Evolutionary conservation across 2,113 vertebrate species (phyloP), one percentile per base, ranked within the genome.

Genomic region (Daboia siamensis): DNA sequence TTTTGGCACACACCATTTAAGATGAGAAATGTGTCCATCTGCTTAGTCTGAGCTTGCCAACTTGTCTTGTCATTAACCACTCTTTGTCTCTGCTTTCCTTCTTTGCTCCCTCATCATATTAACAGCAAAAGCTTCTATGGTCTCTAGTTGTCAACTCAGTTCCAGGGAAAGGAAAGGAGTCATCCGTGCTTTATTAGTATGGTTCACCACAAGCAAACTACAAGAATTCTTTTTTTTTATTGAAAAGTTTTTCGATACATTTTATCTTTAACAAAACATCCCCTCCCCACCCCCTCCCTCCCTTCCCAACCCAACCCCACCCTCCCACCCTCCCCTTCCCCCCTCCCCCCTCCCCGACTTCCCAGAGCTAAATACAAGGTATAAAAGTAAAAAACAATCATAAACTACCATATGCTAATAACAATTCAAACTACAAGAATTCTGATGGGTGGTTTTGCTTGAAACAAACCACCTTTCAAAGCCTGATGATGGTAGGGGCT

Each of bases 81-180:
- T 69, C 54, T 80, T 52, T 44, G 26, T 59, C 84, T 17, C 51
- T 88, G 57, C 48, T 54, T 90, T 56, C 80, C 74, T 74, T 91
- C 93, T 39, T 93, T 91, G 92, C 91, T 93, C 48, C 92, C 39
- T 96, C 92, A 91, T 57, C 48, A 8, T 0, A 9, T 96, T 94
- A 94, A 92, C 69, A 0, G 91, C 57, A 85, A 8, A 48, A n/a
- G 88, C 88, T 5, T 20, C 86, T 44, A 39, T 4, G 5, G 13
- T 84, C 4, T n/a, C 57, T 61, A 33, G 92, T 51, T 52, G 15
- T 0, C 89, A 91, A 94, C 87, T 54, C 90, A 24, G 54, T 89
- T 94, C 93, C 44, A 33, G 5, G 6, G 48, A 55, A 94, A 90
- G 29, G 1, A 90, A 0, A 29, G 44, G 48, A 86, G 11, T 3